These are phyloP conservation scores for Rhorus exstirpatorius DNA, from an alignment of 2,888 invertebrate species.

Conservation along the genomic window DNA sequence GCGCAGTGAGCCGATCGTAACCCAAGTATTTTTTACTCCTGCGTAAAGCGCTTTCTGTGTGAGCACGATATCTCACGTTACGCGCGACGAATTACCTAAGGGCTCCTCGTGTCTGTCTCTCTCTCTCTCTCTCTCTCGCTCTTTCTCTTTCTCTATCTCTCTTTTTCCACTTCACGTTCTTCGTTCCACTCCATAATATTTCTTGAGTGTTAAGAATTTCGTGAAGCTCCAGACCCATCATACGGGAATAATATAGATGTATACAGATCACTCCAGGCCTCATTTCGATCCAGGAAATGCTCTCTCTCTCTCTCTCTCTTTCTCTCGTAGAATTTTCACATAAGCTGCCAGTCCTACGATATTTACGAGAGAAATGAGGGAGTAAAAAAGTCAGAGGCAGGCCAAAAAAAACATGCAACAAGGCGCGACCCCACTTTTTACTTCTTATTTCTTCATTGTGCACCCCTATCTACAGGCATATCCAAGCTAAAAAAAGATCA, in stretches of 20 bases:
- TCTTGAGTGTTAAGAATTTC: conserved; percentile 52
- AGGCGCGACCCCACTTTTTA: conserved; percentile 17
- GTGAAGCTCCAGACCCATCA: conserved; percentile 31
- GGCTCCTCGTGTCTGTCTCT: conserved; percentile 27
- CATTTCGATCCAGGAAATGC: conserved; percentile 25
- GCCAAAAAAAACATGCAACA: conserved; percentile 8
- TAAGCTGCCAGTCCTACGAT: conserved; percentile 32
- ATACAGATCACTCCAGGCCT: conserved; percentile 31
- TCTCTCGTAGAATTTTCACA: conserved; percentile 1
- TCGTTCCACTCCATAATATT: conserved; percentile 8
- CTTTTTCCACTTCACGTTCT: background rate
- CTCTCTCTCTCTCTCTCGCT: background rate
- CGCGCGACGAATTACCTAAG: conserved; percentile 72
- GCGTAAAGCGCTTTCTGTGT: conserved; percentile 71
- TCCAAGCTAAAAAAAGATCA: conserved; percentile 48
- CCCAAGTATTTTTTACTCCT: conserved; percentile 38
- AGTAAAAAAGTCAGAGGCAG: background rate
- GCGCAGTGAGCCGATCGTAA: conserved; percentile 76
- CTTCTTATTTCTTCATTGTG: conserved; percentile 1
- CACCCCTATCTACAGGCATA: conserved; percentile 22
- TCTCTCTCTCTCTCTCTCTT: background rate
- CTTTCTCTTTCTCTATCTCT: conserved; percentile 13
- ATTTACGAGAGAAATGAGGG: conserved; percentile 35
- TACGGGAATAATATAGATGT: conserved; percentile 19
- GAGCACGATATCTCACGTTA: conserved; percentile 73